Conservation (phyloP, 2,888 invertebrate species). For the Nasonovia ribisnigri region DNA sequence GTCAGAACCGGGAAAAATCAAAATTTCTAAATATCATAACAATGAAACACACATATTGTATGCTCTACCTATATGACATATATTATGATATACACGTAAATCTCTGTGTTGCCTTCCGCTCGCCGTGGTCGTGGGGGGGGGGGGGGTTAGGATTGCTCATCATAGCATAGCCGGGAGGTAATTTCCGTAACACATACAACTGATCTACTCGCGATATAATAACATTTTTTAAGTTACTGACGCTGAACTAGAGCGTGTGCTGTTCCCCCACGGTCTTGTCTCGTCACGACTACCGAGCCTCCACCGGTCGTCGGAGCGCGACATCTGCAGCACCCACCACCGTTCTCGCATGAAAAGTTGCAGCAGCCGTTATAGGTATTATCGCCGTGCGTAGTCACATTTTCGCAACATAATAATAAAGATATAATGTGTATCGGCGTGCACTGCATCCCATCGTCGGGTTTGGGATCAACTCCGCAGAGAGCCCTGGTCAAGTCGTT, state of each 20-base stretch:
- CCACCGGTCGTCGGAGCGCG: not conserved
- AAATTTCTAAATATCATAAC: not conserved
- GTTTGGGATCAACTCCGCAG: not conserved
- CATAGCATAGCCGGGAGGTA: not conserved
- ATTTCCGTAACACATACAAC: not conserved
- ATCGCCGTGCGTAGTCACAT: not conserved
- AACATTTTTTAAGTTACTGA: not conserved
- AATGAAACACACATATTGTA: not conserved
- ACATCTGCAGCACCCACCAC: not conserved
- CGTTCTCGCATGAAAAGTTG: not conserved
- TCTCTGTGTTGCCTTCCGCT: not conserved
- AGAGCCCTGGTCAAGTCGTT: not conserved
- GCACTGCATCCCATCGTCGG: not conserved
- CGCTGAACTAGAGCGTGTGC: not conserved
- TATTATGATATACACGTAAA: not conserved
- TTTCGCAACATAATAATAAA: not conserved
- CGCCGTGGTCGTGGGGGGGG: not conserved
- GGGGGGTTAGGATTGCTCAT: not conserved
- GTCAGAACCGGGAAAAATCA: not conserved
- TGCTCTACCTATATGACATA: not conserved
- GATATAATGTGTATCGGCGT: not conserved
- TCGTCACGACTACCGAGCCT: not conserved
- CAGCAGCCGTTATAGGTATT: not conserved
- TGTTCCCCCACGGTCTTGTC: not conserved
- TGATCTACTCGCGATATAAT: not conserved